phyloP scores from a whole-genome alignment of 1,140 invertebrate species.

The Thaumetopoea pityocampa region DNA sequence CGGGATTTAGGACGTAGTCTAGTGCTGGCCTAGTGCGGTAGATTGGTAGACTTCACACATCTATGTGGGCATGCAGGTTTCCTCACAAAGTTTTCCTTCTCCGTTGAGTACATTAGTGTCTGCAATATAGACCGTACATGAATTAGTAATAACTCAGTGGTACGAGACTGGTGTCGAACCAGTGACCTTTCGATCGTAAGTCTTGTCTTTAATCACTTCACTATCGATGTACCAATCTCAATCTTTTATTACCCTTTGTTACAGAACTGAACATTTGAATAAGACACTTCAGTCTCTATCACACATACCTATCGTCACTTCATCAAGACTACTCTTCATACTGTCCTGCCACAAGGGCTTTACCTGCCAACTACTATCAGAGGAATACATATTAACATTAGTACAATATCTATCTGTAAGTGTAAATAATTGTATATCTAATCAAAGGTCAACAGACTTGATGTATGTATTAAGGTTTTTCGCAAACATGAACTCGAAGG shows the following conservation, averaged over 20 bases:
- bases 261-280: conserved; percentile 32
- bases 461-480: conserved; percentile 40
- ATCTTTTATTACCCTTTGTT: conserved; percentile 16
- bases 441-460: conserved; percentile 34
- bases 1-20: too few species aligned
- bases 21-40: too few species aligned
- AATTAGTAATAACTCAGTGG: too few species aligned
- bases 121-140: too few species aligned
- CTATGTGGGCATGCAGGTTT: too few species aligned
- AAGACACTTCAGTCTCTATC: conserved; percentile 28
- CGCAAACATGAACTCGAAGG: conserved; percentile 32
- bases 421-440: conserved; percentile 17
- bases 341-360: conserved; percentile 47
- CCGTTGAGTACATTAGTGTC: too few species aligned
- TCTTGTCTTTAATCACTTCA: too few species aligned
- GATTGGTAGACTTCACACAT: too few species aligned
- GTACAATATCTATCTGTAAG: conserved; percentile 19
- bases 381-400: conserved; percentile 31
- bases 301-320: conserved; percentile 22
- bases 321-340: conserved; percentile 38
- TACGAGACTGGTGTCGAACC: too few species aligned
- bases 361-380: conserved; percentile 12
- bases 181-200: too few species aligned
- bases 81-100: too few species aligned
- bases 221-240: too few species aligned